phyloP scores from a whole-genome alignment of 2,888 invertebrate genomes.

The Pyrochroa serraticornis region DNA sequence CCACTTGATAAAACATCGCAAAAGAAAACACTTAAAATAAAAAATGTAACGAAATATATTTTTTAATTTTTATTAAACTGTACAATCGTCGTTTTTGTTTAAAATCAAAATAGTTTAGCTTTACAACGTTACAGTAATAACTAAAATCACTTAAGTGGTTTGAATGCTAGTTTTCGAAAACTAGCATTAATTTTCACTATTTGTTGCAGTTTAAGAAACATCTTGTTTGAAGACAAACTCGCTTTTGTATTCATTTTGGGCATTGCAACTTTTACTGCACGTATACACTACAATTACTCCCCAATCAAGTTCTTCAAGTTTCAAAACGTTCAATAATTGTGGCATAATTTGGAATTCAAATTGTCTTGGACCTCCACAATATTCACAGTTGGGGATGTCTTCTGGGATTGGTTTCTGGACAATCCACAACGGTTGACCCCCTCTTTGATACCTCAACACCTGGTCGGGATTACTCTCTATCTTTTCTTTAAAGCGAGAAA shows the following conservation, averaged over 20 bases:
- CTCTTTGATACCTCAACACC: constrained; percentile 77
- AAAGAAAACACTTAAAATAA: too few relatives aligned
- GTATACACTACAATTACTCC: constrained; percentile 87
- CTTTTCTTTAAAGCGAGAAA: constrained; percentile 76
- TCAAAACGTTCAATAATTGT: constrained; percentile 52
- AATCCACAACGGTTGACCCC: constrained; percentile 85
- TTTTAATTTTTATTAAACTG: too few relatives aligned
- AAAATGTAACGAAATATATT: too few relatives aligned
- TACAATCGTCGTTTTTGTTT: too few relatives aligned
- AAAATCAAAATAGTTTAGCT: too few relatives aligned
- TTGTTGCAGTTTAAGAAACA: too few relatives aligned
- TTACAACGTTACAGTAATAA: too few relatives aligned
- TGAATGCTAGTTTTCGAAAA: too few relatives aligned
- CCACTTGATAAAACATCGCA: too few relatives aligned
- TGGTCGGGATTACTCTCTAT: constrained; percentile 79
- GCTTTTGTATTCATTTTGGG: constrained; percentile 66
- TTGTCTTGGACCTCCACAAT: constrained; percentile 76
- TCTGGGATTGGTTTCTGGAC: constrained; percentile 64
- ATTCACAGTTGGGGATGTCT: constrained; percentile 73
- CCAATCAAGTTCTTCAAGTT: constrained; percentile 75
- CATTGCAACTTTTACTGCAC: constrained; percentile 77
- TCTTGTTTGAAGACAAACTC: constrained; percentile 91
- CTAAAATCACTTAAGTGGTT: too few relatives aligned
- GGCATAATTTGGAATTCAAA: constrained; percentile 84
- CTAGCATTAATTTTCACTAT: too few relatives aligned